A percentile compares a stretch with the other conserved stretches of the same genome.
phyloP scores from a whole-genome alignment of 2,113 vertebrate species.

The Lophura nycthemera region DNA sequence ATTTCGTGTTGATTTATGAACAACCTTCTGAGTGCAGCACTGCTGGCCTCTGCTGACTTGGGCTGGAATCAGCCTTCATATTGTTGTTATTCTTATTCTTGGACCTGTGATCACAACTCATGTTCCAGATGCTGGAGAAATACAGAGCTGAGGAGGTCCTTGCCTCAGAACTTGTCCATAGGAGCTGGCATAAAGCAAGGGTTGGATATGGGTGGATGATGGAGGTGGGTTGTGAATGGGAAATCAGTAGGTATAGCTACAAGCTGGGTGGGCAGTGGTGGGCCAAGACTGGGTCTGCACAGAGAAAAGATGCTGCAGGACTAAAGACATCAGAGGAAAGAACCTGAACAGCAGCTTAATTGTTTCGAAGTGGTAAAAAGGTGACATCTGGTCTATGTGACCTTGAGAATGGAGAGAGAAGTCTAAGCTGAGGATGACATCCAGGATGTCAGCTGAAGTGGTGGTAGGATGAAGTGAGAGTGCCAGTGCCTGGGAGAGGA shows the following conservation, averaged over 20 bases:
- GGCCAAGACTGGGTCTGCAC: background rate
- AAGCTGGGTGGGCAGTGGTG: background rate
- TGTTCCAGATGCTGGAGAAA: background rate
- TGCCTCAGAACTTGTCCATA: background rate
- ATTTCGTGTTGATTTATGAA: slow-evolving; percentile 64
- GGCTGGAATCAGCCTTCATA: slow-evolving; percentile 17
- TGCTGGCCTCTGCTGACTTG: slow-evolving; percentile 10
- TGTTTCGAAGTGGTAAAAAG: background rate
- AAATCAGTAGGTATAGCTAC: background rate
- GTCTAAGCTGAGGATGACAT: background rate
- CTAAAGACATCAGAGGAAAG: background rate
- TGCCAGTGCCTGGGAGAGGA: background rate
- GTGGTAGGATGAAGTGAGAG: background rate
- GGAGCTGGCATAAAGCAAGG: background rate
- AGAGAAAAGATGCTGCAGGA: background rate
- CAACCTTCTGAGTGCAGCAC: background rate
- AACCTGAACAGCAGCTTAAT: background rate
- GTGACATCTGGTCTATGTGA: accelerated
- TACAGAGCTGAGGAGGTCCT: background rate
- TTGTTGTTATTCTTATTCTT: slow-evolving; percentile 44
- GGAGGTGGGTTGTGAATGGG: background rate
- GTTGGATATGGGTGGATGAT: background rate
- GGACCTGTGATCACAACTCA: background rate
- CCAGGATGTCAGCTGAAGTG: background rate
- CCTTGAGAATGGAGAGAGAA: background rate